These are phyloP conservation scores for Nymphicus hollandicus DNA, from an alignment of 2,113 vertebrate genomes.

Conservation along the genomic window DNA sequence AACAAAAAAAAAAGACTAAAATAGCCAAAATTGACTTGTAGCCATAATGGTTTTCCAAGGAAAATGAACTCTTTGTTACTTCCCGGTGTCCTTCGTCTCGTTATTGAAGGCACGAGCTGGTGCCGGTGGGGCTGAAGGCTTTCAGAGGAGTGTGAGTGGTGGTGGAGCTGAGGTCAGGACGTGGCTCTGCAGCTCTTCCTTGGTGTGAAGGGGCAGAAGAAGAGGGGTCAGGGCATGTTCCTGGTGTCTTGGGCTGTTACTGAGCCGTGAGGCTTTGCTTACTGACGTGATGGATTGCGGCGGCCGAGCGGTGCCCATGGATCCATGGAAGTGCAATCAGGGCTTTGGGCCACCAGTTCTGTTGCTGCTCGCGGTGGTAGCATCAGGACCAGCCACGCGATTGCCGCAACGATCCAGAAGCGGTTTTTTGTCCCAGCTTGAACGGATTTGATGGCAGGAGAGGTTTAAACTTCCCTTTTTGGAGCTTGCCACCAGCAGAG, in stretches of 20 bases:
- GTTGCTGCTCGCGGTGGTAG: not conserved
- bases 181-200: not conserved
- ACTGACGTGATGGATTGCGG: not conserved
- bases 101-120: not conserved
- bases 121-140: not conserved
- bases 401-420: not conserved
- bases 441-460: conserved; percentile 18
- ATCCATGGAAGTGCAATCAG: not conserved
- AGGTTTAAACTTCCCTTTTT: rapidly evolving
- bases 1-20: not conserved
- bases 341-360: not conserved
- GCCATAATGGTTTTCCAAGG: conserved; percentile 39
- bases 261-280: conserved; percentile 35
- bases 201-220: not conserved
- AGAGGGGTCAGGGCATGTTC: not conserved
- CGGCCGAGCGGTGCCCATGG: not conserved
- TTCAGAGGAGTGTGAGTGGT: not conserved
- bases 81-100: not conserved
- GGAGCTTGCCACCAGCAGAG: not conserved
- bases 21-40: conserved; percentile 17
- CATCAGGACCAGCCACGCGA: not conserved
- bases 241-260: not conserved
- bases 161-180: not conserved
- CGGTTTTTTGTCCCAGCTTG: not conserved
- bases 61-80: not conserved